These are phyloP conservation scores for Ecdyonurus torrentis DNA, from an alignment of 2,888 invertebrate genomes.

Conservation along the genomic window DNA sequence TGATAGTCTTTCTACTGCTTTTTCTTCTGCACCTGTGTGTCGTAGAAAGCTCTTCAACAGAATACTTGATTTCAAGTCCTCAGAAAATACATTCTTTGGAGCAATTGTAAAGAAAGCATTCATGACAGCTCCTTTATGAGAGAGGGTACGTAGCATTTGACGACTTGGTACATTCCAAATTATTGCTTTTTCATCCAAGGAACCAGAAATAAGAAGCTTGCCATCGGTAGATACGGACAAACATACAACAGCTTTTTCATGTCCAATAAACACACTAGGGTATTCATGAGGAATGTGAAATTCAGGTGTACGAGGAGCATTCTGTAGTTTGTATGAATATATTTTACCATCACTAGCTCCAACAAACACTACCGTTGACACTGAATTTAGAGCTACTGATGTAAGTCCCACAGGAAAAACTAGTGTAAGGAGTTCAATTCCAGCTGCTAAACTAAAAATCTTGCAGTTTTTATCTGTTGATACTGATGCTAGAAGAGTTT, in stretches of 20 bases:
- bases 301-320: slow-evolving; percentile 48
- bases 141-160: slow-evolving; percentile 50
- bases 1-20: slow-evolving; percentile 20
- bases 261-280: slow-evolving; percentile 41
- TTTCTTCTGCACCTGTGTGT: slow-evolving; percentile 38
- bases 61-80: slow-evolving; percentile 18
- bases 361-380: slow-evolving; percentile 54
- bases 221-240: slow-evolving; percentile 57
- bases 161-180: slow-evolving; percentile 68
- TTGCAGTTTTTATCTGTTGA: slow-evolving; percentile 71
- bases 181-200: slow-evolving; percentile 52
- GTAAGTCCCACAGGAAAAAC: slow-evolving; percentile 54
- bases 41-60: slow-evolving; percentile 25
- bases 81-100: slow-evolving; percentile 37
- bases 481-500: slow-evolving; percentile 53
- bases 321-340: slow-evolving; percentile 44
- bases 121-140: slow-evolving; percentile 56
- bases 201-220: slow-evolving; percentile 54
- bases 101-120: slow-evolving; percentile 49
- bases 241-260: slow-evolving; percentile 49
- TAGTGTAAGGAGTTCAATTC: slow-evolving; percentile 50
- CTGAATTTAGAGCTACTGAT: slow-evolving; percentile 46
- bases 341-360: slow-evolving; percentile 58
- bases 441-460: slow-evolving; percentile 57
- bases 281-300: slow-evolving; percentile 37